Evolutionary conservation across 2,113 vertebrate genomes (phyloP).

Genomic region (Otus sunia): DNA sequence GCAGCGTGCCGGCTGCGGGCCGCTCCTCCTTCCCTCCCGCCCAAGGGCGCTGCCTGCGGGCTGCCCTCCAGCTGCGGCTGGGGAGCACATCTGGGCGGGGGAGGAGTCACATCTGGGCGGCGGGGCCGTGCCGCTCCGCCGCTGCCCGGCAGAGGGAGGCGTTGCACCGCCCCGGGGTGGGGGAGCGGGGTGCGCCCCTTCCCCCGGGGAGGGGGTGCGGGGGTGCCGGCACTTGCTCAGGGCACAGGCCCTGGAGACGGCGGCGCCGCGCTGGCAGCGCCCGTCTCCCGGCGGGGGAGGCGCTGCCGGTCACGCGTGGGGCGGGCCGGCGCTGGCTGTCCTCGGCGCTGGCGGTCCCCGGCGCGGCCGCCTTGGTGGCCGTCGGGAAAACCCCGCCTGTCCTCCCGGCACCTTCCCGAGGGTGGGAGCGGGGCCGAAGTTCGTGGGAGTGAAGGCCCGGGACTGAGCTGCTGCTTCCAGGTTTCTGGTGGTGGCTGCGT

Average conservation of each 20-base stretch:
- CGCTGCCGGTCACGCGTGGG: background rate
- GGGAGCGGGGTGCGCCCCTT: background rate
- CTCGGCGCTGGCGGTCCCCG: background rate
- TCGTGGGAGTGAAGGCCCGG: background rate
- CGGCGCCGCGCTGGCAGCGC: background rate
- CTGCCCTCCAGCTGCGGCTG: background rate
- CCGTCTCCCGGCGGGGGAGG: background rate
- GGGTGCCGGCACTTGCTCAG: fast-evolving
- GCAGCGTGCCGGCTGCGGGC: background rate
- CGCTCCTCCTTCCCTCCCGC: background rate
- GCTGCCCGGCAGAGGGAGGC: slow-evolving; percentile 21
- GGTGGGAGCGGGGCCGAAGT: background rate
- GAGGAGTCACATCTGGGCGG: background rate
- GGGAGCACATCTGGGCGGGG: background rate
- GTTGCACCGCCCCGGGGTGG: background rate
- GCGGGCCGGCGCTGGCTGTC: background rate
- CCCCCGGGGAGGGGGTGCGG: background rate
- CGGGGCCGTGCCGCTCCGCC: background rate
- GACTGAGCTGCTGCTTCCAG: background rate
- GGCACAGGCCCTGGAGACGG: too few species aligned
- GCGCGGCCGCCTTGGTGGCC: background rate
- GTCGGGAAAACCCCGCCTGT: background rate
- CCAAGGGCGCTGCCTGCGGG: background rate
- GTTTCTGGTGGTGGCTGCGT: background rate
- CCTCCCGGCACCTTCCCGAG: too few species aligned